Evolutionary conservation across 1,140 invertebrate genomes (phyloP).

Genomic region (Andrena cerasifolii): DNA sequence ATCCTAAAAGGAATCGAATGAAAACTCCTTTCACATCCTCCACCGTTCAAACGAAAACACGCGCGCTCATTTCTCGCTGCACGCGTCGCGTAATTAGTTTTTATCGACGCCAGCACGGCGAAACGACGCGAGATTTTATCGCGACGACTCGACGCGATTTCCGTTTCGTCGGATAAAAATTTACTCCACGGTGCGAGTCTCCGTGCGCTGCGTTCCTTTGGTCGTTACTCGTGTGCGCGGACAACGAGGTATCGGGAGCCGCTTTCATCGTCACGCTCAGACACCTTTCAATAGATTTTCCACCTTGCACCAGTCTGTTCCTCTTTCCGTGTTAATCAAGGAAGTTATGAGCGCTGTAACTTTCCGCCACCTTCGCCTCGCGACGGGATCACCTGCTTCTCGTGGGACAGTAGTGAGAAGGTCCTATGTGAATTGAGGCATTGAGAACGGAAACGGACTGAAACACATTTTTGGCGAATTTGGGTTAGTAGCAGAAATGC

Average conservation of each 20-base stretch:
- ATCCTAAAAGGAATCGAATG: not conserved
- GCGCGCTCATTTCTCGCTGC: not conserved
- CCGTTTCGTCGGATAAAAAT: constrained; percentile 5
- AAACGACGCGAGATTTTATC: constrained; percentile 18
- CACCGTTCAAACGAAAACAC: not conserved
- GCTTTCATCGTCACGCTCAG: not conserved
- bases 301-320: not conserved
- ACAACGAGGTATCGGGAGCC: not conserved
- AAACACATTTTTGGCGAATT: too few relatives aligned
- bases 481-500: too few relatives aligned
- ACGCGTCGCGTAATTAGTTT: not conserved
- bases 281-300: too few relatives aligned
- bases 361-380: not conserved
- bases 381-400: not conserved
- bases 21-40: not conserved
- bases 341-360: not conserved
- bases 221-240: not conserved
- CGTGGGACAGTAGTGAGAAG: not conserved
- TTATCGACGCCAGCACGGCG: not conserved
- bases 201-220: not conserved
- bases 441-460: too few relatives aligned
- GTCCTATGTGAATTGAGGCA: not conserved
- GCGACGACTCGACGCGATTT: not conserved
- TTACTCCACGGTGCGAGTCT: not conserved
- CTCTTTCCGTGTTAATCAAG: not conserved